Percentiles rank a stretch among this genome's conserved stretches.
phyloP scores from a whole-genome alignment of 2,113 vertebrate species.

The Paracanthobrama guichenoti region DNA sequence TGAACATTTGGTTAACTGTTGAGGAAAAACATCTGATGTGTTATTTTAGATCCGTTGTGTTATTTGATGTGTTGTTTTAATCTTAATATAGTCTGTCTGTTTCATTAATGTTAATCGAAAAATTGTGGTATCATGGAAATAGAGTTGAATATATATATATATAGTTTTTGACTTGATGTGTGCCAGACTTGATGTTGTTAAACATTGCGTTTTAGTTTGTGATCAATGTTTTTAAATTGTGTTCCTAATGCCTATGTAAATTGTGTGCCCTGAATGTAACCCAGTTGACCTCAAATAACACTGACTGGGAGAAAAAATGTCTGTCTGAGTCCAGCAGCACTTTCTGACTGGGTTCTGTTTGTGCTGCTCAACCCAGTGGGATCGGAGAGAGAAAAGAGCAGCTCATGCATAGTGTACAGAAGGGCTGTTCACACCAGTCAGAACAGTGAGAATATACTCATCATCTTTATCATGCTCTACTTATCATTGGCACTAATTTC shows the following conservation, averaged over 20 bases:
- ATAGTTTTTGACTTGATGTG: too few relatives aligned
- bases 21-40: too few relatives aligned
- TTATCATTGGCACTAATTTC: constrained; percentile 7
- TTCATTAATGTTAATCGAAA: too few relatives aligned
- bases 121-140: too few relatives aligned
- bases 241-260: not conserved
- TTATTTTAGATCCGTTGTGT: too few relatives aligned
- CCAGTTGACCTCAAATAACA: not conserved
- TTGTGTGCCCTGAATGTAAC: not conserved
- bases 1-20: too few relatives aligned
- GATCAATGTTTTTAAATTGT: not conserved
- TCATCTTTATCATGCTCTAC: constrained; percentile 33
- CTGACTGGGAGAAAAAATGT: not conserved
- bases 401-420: constrained; percentile 17
- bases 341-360: not conserved
- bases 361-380: not conserved
- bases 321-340: not conserved
- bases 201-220: not conserved
- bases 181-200: too few relatives aligned
- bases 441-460: constrained; percentile 32
- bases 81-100: too few relatives aligned
- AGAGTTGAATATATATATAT: too few relatives aligned
- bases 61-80: too few relatives aligned
- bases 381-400: not conserved
- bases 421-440: constrained; percentile 15